Evolutionary conservation across 2,888 invertebrate genomes (phyloP).

Genomic region (Lasioglossum figueresi): DNA sequence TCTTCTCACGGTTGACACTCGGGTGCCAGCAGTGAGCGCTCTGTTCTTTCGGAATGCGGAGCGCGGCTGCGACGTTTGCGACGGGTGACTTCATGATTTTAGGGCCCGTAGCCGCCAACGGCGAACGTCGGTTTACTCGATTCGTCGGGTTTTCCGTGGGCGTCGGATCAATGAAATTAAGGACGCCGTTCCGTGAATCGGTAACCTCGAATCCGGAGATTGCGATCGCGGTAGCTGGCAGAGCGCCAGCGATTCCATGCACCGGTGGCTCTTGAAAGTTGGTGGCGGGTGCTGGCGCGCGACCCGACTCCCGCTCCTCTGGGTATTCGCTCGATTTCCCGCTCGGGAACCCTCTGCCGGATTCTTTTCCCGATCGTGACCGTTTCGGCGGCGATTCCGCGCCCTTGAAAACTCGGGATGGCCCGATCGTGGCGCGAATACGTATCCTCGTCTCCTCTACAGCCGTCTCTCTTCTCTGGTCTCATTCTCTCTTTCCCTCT

Average conservation of each 20-base stretch:
- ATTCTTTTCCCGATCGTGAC: conserved; percentile 12
- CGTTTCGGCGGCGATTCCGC: not conserved
- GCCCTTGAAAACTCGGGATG: conserved; percentile 41
- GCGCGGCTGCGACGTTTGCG: not conserved
- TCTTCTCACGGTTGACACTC: not conserved
- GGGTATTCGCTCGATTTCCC: conserved; percentile 50
- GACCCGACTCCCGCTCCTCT: conserved; percentile 27
- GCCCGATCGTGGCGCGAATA: conserved; percentile 3
- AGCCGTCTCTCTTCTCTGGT: not conserved
- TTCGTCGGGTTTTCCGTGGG: not conserved
- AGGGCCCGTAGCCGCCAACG: not conserved
- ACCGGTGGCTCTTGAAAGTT: conserved; percentile 61
- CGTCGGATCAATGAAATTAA: conserved; percentile 21
- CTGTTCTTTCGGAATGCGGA: not conserved
- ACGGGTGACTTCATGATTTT: not conserved
- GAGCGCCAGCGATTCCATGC: conserved; percentile 57
- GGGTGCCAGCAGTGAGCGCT: not conserved
- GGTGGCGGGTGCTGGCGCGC: conserved; percentile 33
- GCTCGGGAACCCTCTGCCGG: conserved; percentile 18
- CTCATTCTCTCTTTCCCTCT: not conserved
- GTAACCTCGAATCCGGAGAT: conserved; percentile 34
- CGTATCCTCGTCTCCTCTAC: not conserved
- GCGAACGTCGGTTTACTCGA: not conserved
- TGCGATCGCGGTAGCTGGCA: conserved; percentile 34
- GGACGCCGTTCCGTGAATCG: conserved; percentile 31